Conservation (phyloP, 2,888 invertebrate species). For the Scaptomyza reducta region DNA sequence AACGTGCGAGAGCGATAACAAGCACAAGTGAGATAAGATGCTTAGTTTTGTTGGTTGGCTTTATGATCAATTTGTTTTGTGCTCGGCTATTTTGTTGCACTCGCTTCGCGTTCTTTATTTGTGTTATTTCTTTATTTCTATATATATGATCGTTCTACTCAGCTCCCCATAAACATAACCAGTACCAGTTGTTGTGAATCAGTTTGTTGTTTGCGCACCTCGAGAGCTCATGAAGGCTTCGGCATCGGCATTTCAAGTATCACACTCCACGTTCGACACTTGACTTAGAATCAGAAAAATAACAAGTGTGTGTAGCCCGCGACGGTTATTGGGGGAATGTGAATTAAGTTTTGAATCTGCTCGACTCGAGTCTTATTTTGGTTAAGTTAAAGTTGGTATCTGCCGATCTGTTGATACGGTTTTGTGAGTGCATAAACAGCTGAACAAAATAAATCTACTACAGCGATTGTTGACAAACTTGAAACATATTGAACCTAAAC, state of each 20-base stretch:
- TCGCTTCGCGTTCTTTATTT: conserved; percentile 44
- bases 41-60: conserved; percentile 34
- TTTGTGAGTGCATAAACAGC: conserved; percentile 52
- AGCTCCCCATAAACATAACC: conserved; percentile 59
- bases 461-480: conserved; percentile 48
- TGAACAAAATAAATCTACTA: conserved; percentile 19
- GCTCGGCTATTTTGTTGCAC: conserved; percentile 28
- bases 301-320: conserved; percentile 4
- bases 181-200: conserved; percentile 67
- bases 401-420: conserved; percentile 47
- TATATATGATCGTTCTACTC: conserved; percentile 61
- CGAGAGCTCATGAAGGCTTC: conserved; percentile 66
- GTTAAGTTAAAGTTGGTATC: conserved; percentile 11
- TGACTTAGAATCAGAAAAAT: not conserved
- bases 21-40: conserved; percentile 60
- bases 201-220: conserved; percentile 72
- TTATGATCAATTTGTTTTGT: conserved; percentile 13
- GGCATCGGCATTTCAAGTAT: conserved; percentile 38
- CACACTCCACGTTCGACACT: conserved; percentile 27
- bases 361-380: conserved; percentile 28
- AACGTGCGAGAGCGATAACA: conserved; percentile 53
- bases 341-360: conserved; percentile 29
- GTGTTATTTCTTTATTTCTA: conserved; percentile 47
- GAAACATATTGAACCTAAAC: conserved; percentile 38
- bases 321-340: conserved; percentile 22